A percentile compares a stretch with the other conserved stretches of the same genome.
These are phyloP conservation scores for Eretmocerus hayati DNA, from an alignment of 2,888 invertebrate species.

Conservation along the genomic window DNA sequence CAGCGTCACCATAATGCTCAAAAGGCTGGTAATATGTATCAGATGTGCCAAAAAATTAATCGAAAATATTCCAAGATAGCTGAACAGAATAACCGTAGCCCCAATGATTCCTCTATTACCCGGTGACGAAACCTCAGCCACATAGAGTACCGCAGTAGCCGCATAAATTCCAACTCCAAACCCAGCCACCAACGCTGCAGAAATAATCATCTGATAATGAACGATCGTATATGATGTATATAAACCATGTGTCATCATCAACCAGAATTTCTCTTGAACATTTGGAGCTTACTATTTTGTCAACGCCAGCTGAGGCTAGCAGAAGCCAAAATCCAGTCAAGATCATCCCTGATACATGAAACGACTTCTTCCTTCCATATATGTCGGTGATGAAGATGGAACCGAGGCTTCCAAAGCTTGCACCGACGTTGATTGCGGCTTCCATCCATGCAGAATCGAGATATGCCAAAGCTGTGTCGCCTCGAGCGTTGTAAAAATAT, in stretches of 20 bases:
- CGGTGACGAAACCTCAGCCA: constrained; percentile 26
- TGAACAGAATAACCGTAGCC: constrained; percentile 21
- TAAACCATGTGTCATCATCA: not conserved
- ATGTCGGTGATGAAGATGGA: constrained; percentile 26
- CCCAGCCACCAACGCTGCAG: constrained; percentile 25
- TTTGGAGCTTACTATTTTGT: constrained; percentile 12
- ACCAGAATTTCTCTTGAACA: not conserved
- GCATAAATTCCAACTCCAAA: constrained; percentile 26
- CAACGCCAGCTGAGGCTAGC: not conserved
- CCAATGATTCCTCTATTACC: constrained; percentile 21
- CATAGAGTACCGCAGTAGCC: constrained; percentile 26
- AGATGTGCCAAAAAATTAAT: constrained; percentile 19
- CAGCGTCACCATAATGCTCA: constrained; percentile 16
- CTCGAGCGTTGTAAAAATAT: constrained; percentile 3
- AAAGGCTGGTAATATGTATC: constrained; percentile 11
- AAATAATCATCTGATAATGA: constrained; percentile 21
- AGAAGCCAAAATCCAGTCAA: constrained; percentile 14
- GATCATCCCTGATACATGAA: constrained; percentile 22
- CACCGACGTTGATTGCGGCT: constrained; percentile 23
- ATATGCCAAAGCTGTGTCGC: not conserved
- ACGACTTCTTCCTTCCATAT: constrained; percentile 25
- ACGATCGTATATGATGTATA: not conserved
- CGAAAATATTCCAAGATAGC: constrained; percentile 24
- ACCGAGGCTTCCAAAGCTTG: constrained; percentile 27
- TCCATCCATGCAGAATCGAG: constrained; percentile 13